Base-by-base conservation (phyloP, 1,140 invertebrate genomes). In the Drosophila sp. region DNA sequence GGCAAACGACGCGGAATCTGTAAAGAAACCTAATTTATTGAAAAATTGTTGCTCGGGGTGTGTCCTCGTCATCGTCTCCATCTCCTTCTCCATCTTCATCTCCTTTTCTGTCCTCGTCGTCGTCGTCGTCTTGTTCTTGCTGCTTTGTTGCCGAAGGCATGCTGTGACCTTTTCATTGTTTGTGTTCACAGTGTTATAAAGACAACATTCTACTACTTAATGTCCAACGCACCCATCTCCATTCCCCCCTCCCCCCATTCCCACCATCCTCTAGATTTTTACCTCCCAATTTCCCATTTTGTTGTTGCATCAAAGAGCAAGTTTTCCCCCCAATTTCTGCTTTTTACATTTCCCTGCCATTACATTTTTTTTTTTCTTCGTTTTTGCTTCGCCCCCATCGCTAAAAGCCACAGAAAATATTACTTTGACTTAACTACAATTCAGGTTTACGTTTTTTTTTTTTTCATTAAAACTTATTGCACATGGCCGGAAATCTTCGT, bases 1-100 rank as follows among this genome's bases (percentile, higher is more conserved):
- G 80, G 62, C 65, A 69, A 76, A 70, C 68, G 66, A 70, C 75
- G 66, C 65, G 84, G 80, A 87, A 87, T 89, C 83, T 83, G 80
- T 82, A 83, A 76, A 83, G 84, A 87, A 89, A 87, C 83, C 83
- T 87, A 89, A 87, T 87, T 87, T 87, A 87, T 87, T 87, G 83
- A 87, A 87, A 87, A 89, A 89, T 87, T 89, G 76, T 89, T 89
- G 78, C 72, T 70, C 57, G 72, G 84, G 76, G 84, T 79, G 84
- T 69, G 83, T 67, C 33, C 50, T n/a, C 63, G 60, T 71, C 63
- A 30, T 61, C 61, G 54, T 64, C 17, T 17, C 17, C 17, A 17
- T 17, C 17, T 17, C 17, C 17, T 17, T 17, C n/a, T n/a, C n/a
- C n/a, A n/a, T 64, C 17, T 17, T 0, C 17, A 17, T 17, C 17